These are phyloP conservation scores for Trogon melanurus DNA, from an alignment of 2,113 vertebrate species.

Conservation along the genomic window DNA sequence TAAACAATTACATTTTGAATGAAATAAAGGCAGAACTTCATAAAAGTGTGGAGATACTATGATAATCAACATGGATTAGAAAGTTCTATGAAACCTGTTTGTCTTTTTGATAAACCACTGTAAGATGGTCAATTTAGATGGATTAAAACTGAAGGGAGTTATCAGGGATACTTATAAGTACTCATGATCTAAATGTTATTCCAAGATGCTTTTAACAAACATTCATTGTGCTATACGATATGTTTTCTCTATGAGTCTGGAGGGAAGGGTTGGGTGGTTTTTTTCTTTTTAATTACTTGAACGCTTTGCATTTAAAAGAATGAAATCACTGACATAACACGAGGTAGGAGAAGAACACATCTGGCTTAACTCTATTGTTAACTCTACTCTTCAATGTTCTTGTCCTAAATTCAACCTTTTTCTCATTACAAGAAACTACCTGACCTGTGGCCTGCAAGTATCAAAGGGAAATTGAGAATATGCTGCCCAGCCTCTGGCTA, in stretches of 20 bases:
- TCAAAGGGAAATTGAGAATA: background rate
- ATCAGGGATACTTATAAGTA: background rate
- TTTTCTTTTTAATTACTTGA: background rate
- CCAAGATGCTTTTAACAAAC: slow-evolving; percentile 5
- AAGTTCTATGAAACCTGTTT: background rate
- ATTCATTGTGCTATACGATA: background rate
- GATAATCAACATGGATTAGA: background rate
- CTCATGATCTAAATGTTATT: background rate
- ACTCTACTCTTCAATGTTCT: background rate
- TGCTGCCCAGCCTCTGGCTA: background rate
- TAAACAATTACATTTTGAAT: background rate
- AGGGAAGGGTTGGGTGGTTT: background rate
- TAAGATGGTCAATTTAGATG: background rate
- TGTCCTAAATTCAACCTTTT: background rate
- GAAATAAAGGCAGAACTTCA: background rate
- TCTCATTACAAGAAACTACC: background rate
- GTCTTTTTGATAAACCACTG: background rate
- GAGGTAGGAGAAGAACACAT: background rate
- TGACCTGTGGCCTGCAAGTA: background rate
- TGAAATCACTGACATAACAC: background rate
- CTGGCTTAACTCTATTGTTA: background rate
- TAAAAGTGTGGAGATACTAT: background rate
- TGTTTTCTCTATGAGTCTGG: background rate
- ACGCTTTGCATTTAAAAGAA: background rate
- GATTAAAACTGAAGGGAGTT: background rate